Evolutionary conservation across 2,113 vertebrate species (phyloP), one percentile per base, ranked within the genome.

Genomic region (Gopherus evgoodei): DNA sequence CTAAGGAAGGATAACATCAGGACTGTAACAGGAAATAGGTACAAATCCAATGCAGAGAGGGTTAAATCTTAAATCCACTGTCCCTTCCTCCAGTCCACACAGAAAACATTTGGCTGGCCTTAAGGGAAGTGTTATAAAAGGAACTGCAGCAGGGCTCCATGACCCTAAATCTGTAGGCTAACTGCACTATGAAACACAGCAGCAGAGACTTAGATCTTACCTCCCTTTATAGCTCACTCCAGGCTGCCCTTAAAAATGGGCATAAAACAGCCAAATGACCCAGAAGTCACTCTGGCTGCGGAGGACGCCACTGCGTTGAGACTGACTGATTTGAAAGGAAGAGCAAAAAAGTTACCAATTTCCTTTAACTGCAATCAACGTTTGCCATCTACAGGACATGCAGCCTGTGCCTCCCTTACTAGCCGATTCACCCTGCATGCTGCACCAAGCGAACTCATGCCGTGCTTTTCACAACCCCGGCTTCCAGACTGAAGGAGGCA

Each of bases 261-360:
- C 81, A 6, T 21, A 1, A 92, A 88, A 83, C 90, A 91, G 92
- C 56, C 87, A 84, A 79, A 86, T 88, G 84, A 92, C 87, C 57
- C 25, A 2, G 87, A 87, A 96, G 84, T 88, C 90, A 88, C 82
- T 95, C 87, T 91, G 59, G 87, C 84, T 87, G 84, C 27, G 3
- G 87, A 94, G 86, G 89, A 87, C 84, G 10, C 10, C 72, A 81
- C 87, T 94, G 88, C 2, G 1, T 16, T 52, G 89, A 47, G 94
- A 95, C 19, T 44, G 54, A 7, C 0, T 0, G 82, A 90, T 84
- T 75, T 84, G 75, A 93, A 81, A 84, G 29, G 22, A 86, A 96
- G 92, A 92, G 7, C 87, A 86, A 86, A 86, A 86, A 95, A 93
- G 50, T 38, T 91, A 96, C 94, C 21, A 82, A 96, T 96, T 88